Base-by-base conservation (phyloP, 37 sponge, comb jelly and placozoan species). In the Diacarnus erythraeanus region DNA sequence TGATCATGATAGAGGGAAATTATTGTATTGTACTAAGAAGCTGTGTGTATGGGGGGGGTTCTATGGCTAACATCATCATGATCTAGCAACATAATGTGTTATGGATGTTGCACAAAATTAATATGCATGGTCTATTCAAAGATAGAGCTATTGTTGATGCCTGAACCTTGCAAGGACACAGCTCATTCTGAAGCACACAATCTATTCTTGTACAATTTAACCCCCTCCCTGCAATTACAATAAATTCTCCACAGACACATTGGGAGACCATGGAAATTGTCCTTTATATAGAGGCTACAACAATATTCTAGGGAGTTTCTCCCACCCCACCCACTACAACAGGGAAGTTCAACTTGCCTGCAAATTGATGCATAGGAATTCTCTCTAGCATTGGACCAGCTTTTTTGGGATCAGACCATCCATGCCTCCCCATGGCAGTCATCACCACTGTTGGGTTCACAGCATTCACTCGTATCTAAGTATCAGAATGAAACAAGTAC, bases 381-480 rank as follows among this genome's bases (percentile, higher is more conserved):
- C 86, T 43, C n/a, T 26, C 70, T 43, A 95, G 77, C 90, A 95
- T 93, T 21, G 86, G 86, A 2, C 64, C 84, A 10, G 92, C 89
- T 41, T 91, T 93, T 38, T 59, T 78, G 37, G 99, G 94, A 79
- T 98, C 92, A 41, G 96, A 93, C 99, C 99, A 98, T 26, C 75
- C 87, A 57, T 68, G 22, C 74, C 65, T 88, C 3, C 96, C 96
- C 99, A 98, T 95, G 2, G 68, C 92, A 18, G 99, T 98, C 91
- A 93, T 57, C 26, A 95, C 96, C 15, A 98, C 99, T 21, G 96
- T 98, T 4, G 99, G 99, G 64, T 98, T 93, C 5, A 98, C 96
- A 26, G 92, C 63, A 80, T 98, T 98, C 64, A 95, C 96, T 69
- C 99, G 84, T 30, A 98, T 95, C 79, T 81, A 30, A n/a, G 58